phyloP scores from a whole-genome alignment of 2,797 vertebrate genomes.

The Avahi laniger region DNA sequence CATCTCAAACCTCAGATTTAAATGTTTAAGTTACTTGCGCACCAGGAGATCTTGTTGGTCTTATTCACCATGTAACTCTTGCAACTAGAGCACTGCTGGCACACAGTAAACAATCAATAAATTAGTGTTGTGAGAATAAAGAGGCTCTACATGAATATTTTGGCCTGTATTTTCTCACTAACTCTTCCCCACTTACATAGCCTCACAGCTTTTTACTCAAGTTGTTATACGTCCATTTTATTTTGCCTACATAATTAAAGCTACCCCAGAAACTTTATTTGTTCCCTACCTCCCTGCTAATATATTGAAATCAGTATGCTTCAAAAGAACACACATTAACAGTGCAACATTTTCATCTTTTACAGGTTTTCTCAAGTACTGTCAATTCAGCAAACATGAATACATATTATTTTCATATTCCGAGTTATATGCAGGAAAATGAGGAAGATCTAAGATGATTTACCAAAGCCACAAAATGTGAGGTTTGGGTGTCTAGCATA shows the following conservation, averaged over 20 bases:
- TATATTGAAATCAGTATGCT: neutral
- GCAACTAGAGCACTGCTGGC: neutral
- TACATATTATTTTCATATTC: neutral
- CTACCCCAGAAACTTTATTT: slow-evolving; percentile 26
- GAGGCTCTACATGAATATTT: neutral
- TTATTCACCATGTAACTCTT: neutral
- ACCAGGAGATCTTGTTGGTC: neutral
- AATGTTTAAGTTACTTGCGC: neutral
- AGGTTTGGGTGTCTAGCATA: neutral
- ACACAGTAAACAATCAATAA: neutral
- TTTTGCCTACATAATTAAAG: slow-evolving; percentile 16
- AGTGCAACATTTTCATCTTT: neutral
- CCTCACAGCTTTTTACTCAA: neutral
- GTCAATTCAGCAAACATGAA: neutral
- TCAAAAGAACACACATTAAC: slow-evolving; percentile 16
- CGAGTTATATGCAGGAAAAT: slow-evolving; percentile 28
- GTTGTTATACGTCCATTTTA: neutral
- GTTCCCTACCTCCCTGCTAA: slow-evolving; percentile 11
- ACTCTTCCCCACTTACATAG: neutral
- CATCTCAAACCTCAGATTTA: neutral
- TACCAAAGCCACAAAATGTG: slow-evolving; percentile 33
- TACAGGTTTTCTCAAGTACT: slow-evolving; percentile 29
- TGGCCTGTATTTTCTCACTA: neutral
- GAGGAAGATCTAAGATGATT: slow-evolving; percentile 11
- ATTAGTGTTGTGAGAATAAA: neutral